Evolutionary conservation across 2,797 vertebrate species (phyloP).

Genomic region (Podarcis siculus): DNA sequence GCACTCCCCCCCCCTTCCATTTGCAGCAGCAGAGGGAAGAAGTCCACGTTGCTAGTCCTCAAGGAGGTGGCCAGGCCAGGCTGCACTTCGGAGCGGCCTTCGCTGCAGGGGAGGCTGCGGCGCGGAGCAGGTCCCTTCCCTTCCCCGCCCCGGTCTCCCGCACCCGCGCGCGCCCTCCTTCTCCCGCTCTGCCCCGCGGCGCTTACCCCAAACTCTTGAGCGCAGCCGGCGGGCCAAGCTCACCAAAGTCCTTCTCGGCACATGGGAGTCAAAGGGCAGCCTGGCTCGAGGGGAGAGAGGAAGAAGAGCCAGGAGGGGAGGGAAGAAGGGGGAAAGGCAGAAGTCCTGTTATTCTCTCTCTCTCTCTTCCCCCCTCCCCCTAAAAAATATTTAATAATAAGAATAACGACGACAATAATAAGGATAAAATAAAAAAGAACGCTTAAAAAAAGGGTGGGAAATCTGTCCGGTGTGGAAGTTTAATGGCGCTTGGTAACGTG

Average conservation of each 20-base stretch:
- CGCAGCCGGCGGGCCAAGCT: conserved; percentile 64
- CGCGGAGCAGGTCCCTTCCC: not conserved
- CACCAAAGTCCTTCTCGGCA: conserved; percentile 60
- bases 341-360: not conserved
- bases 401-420: not conserved
- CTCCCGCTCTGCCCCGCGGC: not conserved
- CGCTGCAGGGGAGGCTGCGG: no score
- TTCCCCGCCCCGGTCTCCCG: conserved; percentile 1
- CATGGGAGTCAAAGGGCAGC: conserved; percentile 41
- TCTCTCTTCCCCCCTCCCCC: not conserved
- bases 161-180: not conserved
- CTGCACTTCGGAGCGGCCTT: not conserved
- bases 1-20: no score
- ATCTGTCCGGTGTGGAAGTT: conserved; percentile 30
- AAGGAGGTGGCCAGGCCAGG: not conserved
- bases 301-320: not conserved
- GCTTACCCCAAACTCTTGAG: conserved; percentile 45
- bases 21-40: not conserved
- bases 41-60: not conserved
- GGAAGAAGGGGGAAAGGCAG: no score
- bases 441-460: not conserved
- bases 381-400: no score
- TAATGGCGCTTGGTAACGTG: conserved; percentile 62
- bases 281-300: not conserved
- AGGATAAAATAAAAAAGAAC: not conserved